Percentiles rank a stretch among this genome's conserved stretches.
These are phyloP conservation scores for Leptobrachium ailaonicum DNA, from an alignment of 2,113 vertebrate genomes.

Conservation along the genomic window DNA sequence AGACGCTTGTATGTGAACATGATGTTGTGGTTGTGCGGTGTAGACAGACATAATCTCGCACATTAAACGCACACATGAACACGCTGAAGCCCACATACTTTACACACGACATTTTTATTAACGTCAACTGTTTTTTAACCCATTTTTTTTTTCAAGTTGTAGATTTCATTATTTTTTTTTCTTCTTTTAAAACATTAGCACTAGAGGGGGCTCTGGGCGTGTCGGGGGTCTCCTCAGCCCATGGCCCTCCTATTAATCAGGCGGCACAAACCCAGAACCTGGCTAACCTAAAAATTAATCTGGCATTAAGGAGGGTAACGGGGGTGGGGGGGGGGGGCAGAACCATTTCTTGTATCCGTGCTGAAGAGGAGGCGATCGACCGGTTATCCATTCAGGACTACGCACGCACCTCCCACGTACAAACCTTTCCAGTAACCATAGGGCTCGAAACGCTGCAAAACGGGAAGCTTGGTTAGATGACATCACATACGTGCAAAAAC, in stretches of 20 bases:
- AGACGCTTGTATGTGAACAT: too few relatives aligned
- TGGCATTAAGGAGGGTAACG: slow-evolving; percentile 36
- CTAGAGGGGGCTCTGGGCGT: slow-evolving; percentile 78
- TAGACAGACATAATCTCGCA: too few relatives aligned
- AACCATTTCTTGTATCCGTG: slow-evolving; percentile 4
- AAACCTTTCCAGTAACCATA: slow-evolving; percentile 18
- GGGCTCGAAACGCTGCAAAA: neutral
- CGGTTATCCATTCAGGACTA: slow-evolving; percentile 18
- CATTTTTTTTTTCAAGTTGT: slow-evolving; percentile 56
- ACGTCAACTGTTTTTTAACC: slow-evolving; percentile 78
- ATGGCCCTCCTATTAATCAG: slow-evolving; percentile 74
- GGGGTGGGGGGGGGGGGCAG: slow-evolving; percentile 16
- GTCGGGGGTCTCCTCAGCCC: slow-evolving; percentile 63
- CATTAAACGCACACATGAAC: too few relatives aligned
- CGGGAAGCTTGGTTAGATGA: slow-evolving; percentile 53
- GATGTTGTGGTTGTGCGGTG: too few relatives aligned
- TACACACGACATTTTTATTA: slow-evolving; percentile 73
- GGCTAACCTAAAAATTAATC: slow-evolving; percentile 60
- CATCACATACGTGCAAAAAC: slow-evolving; percentile 33
- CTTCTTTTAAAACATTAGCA: slow-evolving; percentile 79
- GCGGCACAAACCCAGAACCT: slow-evolving; percentile 78
- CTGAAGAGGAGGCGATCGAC: slow-evolving; percentile 18
- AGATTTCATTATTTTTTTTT: neutral
- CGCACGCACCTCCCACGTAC: neutral
- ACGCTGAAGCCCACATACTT: neutral